phyloP scores from a whole-genome alignment of 1,140 invertebrate genomes.

The Apis florea region DNA sequence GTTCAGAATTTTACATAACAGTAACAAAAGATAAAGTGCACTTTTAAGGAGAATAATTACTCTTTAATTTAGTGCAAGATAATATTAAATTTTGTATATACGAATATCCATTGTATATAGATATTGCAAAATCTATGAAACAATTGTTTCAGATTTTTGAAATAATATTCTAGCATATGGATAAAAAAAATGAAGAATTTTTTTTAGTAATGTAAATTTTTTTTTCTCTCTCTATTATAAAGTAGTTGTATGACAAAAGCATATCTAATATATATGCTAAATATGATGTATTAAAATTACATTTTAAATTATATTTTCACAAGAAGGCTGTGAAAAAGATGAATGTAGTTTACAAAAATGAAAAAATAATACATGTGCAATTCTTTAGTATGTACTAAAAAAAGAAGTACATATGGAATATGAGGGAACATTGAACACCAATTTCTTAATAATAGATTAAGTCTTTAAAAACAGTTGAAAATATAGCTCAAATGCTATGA shows the following conservation, averaged over 20 bases:
- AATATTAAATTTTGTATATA: constrained; percentile 32
- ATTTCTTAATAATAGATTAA: constrained; percentile 40
- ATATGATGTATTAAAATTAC: constrained; percentile 39
- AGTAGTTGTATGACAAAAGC: constrained; percentile 8
- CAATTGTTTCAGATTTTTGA: constrained; percentile 9
- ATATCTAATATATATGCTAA: constrained; percentile 33
- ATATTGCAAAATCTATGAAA: constrained; percentile 19
- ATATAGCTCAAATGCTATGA: neutral
- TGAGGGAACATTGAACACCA: constrained; percentile 49
- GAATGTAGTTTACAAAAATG: constrained; percentile 47
- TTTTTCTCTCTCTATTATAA: constrained; percentile 19
- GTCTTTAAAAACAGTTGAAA: neutral
- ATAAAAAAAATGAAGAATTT: neutral
- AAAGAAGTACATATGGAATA: constrained; percentile 2
- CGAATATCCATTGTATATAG: constrained; percentile 36
- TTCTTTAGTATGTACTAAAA: constrained; percentile 49
- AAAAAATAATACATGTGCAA: constrained; percentile 58
- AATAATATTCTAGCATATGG: constrained; percentile 2
- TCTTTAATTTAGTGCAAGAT: neutral
- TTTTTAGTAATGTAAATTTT: constrained; percentile 19
- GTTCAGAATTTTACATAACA: constrained; percentile 42
- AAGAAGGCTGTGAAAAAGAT: constrained; percentile 59
- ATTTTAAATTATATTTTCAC: constrained; percentile 58
- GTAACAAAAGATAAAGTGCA: constrained; percentile 16
- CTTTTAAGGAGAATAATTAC: neutral